phyloP scores from a whole-genome alignment of 1,140 invertebrate genomes.

The Zaprionus ornatus region DNA sequence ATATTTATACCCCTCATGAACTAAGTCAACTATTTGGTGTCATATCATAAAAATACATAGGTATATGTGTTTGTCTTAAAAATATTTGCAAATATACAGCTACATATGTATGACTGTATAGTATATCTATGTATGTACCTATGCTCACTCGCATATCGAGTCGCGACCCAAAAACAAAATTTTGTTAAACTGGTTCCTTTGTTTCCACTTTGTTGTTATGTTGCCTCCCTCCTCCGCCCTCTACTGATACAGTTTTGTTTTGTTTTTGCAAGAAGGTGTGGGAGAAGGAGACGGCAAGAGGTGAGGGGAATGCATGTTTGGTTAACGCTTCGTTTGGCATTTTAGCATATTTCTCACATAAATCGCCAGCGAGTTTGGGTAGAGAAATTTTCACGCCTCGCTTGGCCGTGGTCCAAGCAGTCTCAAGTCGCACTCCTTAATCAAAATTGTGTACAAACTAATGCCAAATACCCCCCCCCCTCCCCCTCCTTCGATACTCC shows the following conservation, averaged over 20 bases:
- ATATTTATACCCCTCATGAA: neutral
- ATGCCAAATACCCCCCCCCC: conserved; percentile 34
- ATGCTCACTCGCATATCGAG: neutral
- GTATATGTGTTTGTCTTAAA: neutral
- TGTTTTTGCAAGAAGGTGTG: neutral
- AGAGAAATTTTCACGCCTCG: conserved; percentile 78
- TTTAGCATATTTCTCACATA: conserved; percentile 82
- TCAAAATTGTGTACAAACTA: conserved; percentile 51
- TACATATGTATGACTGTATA: neutral
- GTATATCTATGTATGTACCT: too few species aligned
- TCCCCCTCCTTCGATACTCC: neutral
- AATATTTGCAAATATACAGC: neutral
- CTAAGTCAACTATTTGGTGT: neutral
- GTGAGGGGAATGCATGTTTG: conserved; percentile 5
- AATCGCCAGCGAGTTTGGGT: conserved; percentile 70
- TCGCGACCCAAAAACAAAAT: conserved; percentile 16
- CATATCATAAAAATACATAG: neutral
- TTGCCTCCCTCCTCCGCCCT: neutral
- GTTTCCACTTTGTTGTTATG: conserved; percentile 20
- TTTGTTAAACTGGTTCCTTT: conserved; percentile 35
- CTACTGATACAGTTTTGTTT: conserved; percentile 22
- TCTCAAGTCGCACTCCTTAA: conserved; percentile 39
- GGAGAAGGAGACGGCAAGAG: too few species aligned
- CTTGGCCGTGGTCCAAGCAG: conserved; percentile 53
- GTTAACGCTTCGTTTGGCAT: conserved; percentile 65